Evolutionary conservation across 2,113 vertebrate genomes (phyloP).

Genomic region (Shinisaurus crocodilurus): DNA sequence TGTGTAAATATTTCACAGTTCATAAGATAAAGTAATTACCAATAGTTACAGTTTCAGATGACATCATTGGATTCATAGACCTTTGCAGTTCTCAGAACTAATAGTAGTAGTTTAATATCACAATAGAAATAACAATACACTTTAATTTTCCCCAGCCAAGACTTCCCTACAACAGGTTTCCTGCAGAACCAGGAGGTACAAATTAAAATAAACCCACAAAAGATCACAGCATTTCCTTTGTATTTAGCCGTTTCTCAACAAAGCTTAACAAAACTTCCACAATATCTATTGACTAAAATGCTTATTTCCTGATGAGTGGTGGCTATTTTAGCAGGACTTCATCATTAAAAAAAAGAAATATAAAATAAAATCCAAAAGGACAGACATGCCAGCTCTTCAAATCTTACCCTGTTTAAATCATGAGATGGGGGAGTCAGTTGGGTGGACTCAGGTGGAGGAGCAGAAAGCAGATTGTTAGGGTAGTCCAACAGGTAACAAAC

Average conservation of each 20-base stretch:
- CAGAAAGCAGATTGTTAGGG: slow-evolving; percentile 97
- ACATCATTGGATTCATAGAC: accelerated
- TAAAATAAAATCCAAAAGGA: not conserved
- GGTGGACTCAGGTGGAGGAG: slow-evolving; percentile 93
- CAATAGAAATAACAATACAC: accelerated
- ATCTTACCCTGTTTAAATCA: slow-evolving; percentile 94
- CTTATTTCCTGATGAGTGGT: not conserved
- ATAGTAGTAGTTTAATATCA: not conserved
- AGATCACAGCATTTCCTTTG: not conserved
- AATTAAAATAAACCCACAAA: not conserved
- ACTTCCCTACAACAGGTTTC: not conserved
- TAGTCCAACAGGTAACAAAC: slow-evolving; percentile 99
- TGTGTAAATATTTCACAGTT: not conserved
- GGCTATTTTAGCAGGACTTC: not conserved
- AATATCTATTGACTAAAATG: not conserved
- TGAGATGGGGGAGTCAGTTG: slow-evolving; percentile 98
- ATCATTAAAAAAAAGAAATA: not conserved
- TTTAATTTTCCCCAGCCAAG: accelerated
- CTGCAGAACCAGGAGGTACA: accelerated
- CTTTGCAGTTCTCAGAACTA: not conserved
- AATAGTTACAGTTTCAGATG: not conserved
- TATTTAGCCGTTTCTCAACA: not conserved
- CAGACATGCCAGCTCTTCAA: not conserved
- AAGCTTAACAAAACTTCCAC: not conserved
- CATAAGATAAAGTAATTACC: not conserved